A percentile compares a stretch with the other conserved stretches of the same genome.
Evolutionary conservation across 2,888 invertebrate species (phyloP).

Genomic region (Chloroclysta siterata): DNA sequence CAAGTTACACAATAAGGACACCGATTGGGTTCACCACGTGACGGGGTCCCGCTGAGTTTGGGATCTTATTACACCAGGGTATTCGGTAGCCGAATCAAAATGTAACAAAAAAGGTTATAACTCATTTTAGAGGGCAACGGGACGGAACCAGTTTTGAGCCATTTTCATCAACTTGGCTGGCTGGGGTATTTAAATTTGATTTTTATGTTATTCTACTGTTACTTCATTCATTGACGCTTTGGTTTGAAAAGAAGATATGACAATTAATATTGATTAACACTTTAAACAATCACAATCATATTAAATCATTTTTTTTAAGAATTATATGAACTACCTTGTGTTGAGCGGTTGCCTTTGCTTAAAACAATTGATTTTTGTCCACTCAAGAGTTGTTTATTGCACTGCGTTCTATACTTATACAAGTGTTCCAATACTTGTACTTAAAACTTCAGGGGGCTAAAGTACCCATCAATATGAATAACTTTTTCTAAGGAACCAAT

Average conservation of each 20-base stretch:
- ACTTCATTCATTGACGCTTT: neutral
- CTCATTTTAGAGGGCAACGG: conserved; percentile 52
- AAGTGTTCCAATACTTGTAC: no score
- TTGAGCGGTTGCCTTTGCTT: no score
- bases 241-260: neutral
- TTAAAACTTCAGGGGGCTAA: no score
- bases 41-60: conserved; percentile 30
- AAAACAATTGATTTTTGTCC: no score
- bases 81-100: conserved; percentile 64
- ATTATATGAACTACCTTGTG: no score
- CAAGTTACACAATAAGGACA: conserved; percentile 9
- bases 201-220: neutral
- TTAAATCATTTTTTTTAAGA: no score
- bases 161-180: conserved; percentile 6
- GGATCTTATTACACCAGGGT: conserved; percentile 61
- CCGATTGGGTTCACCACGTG: conserved; percentile 9
- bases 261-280: neutral
- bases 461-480: no score
- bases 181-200: neutral
- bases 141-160: conserved; percentile 6
- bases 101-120: conserved; percentile 47
- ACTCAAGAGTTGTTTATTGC: no score
- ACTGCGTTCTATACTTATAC: no score
- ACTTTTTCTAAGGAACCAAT: no score
- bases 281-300: no score